Evolutionary conservation across 2,888 invertebrate genomes (phyloP), one percentile per base, ranked within the genome.

Genomic region (Melieria omissa): DNA sequence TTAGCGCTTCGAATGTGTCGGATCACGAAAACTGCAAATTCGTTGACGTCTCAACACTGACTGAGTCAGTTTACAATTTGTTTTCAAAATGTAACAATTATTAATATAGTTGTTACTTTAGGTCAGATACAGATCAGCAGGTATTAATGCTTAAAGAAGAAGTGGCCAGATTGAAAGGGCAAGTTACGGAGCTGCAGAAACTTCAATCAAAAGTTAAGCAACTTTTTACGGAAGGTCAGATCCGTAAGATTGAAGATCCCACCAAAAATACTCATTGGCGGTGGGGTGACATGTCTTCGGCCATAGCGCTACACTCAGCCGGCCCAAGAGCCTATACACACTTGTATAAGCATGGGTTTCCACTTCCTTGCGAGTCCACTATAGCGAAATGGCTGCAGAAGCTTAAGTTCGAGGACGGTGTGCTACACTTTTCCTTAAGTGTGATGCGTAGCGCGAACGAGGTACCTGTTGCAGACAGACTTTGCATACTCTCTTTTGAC

Each of bases 391-490:
- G 52, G 64, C 29, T 16, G n/a, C 64, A 64, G 16, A 64, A 64
- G 54, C 64, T 64, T 16, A 64, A 64, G 42, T 64, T 64, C 62
- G 62, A 62, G 16, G 62, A 62, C 16, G 62, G 62, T 47, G 62
- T 62, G 4, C n/a, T 60, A 1, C 16, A 9, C 10, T 60, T 60
- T 42, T 60, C 60, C 1, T 9, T 60, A 5, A 60, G 60, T 14
- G 44, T 60, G 3, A 60, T 60, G 44, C 42, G 42, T 29, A 60
- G 44, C 42, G 60, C 60, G 41, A 60, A 4, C 10, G 4, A 54
- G 14, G 12, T 54, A 54, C n/a, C n/a, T n/a, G n/a, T n/a, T n/a
- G n/a, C n/a, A n/a, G n/a, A n/a, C n/a, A n/a, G n/a, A n/a, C n/a
- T n/a, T n/a, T n/a, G n/a, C n/a, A n/a, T n/a, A n/a, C n/a, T n/a